Percentiles rank a stretch among this genome's conserved stretches.
Conservation (phyloP, 2,888 invertebrate species). For the Melanostoma mellinum region DNA sequence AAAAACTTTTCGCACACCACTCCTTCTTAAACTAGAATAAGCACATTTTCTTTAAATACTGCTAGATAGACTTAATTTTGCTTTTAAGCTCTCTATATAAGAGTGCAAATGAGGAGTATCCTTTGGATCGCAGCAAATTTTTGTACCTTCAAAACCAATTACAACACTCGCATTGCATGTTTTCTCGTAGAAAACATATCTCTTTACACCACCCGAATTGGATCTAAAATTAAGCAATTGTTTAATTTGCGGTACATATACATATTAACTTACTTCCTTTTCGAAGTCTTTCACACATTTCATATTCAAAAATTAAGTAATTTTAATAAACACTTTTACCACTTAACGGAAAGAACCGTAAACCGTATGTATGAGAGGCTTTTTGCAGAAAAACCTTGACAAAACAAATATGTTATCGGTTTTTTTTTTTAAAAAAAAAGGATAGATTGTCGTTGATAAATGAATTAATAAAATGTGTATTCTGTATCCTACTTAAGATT, state of each 20-base stretch:
- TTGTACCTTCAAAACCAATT: conserved; percentile 6
- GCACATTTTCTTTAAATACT: conserved; percentile 4
- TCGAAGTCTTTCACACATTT: conserved; percentile 1
- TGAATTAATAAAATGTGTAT: no score
- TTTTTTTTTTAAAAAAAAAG: no score
- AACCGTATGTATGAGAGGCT: no score
- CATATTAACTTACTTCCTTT: conserved; percentile 16
- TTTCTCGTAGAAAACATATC: conserved; percentile 24
- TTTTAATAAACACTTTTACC: not conserved
- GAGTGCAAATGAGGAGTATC: conserved; percentile 13
- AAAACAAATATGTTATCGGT: no score
- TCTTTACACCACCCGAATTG: conserved; percentile 15
- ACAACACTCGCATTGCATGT: conserved; percentile 8
- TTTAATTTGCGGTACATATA: conserved; percentile 7
- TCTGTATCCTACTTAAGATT: no score
- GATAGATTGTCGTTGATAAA: no score
- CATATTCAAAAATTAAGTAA: conserved; percentile 11
- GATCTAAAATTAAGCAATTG: conserved; percentile 10
- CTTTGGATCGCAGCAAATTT: conserved; percentile 10
- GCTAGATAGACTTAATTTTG: not conserved
- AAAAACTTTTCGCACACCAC: conserved; percentile 15
- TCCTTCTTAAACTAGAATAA: conserved; percentile 8
- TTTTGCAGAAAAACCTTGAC: no score
- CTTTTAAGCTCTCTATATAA: not conserved
- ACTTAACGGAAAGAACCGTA: conserved; percentile 4